Conservation (phyloP, 2,888 invertebrate species). For the Eristalinus aeneus region DNA sequence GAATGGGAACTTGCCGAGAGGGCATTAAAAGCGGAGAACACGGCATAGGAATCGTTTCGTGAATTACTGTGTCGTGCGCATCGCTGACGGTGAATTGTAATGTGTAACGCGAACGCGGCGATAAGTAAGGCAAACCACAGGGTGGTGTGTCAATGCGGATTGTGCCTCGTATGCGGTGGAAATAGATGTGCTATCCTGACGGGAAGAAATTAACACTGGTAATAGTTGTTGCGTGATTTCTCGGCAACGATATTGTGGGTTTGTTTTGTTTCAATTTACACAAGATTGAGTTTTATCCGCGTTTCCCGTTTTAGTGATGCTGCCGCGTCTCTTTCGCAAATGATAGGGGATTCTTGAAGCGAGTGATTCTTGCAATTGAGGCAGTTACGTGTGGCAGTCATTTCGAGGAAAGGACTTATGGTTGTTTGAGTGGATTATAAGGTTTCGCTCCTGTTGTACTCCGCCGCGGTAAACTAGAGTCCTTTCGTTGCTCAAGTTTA, state of each 20-base stretch:
- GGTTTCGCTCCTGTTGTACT: too few relatives aligned
- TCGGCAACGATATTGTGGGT: not conserved
- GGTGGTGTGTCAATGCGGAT: not conserved
- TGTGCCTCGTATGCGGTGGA: not conserved
- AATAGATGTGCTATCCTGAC: constrained; percentile 5
- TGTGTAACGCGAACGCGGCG: constrained; percentile 33
- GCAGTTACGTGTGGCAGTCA: not conserved
- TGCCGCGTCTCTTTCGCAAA: not conserved
- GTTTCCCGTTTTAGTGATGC: too few relatives aligned
- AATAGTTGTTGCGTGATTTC: constrained; percentile 17
- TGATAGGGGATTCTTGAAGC: not conserved
- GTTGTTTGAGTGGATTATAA: too few relatives aligned
- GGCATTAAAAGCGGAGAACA: constrained; percentile 38
- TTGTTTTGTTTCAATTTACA: not conserved
- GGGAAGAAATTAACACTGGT: constrained; percentile 6
- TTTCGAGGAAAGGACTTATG: not conserved
- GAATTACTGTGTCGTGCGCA: constrained; percentile 37
- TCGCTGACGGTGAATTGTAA: constrained; percentile 23
- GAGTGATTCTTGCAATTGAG: not conserved
- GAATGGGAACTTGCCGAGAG: constrained; percentile 8
- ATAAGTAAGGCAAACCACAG: constrained; percentile 19
- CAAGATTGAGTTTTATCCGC: not conserved
- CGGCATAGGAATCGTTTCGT: constrained; percentile 37
- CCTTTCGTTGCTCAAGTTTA: too few relatives aligned
- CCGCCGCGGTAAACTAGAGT: too few relatives aligned